phyloP scores from a whole-genome alignment of 2,888 invertebrate genomes.

The Temnothorax unifasciatus region DNA sequence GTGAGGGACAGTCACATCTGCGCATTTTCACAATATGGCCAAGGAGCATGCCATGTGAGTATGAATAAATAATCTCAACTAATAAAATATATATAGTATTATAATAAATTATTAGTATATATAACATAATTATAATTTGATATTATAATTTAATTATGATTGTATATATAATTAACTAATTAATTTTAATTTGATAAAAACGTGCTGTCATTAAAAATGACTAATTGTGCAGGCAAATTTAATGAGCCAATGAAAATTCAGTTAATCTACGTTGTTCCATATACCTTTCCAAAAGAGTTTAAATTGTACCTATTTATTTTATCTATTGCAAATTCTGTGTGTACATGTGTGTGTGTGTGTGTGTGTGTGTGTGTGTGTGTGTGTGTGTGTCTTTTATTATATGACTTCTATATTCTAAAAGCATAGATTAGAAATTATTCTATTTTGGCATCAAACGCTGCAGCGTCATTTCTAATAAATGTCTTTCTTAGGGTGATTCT shows the following conservation, averaged over 20 bases:
- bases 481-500: slow-evolving; percentile 66
- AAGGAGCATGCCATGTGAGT: slow-evolving; percentile 82
- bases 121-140: not conserved
- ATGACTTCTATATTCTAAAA: not conserved
- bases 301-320: not conserved
- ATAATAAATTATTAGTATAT: not conserved
- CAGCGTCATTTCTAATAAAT: not conserved
- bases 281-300: not conserved
- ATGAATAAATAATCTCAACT: not conserved
- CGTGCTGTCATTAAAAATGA: not conserved
- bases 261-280: not conserved
- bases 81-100: not conserved
- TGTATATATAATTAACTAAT: not conserved
- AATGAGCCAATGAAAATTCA: not conserved
- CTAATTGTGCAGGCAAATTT: not conserved
- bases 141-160: not conserved
- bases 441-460: not conserved
- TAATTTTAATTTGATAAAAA: not conserved
- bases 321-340: not conserved
- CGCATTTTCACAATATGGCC: slow-evolving; percentile 78
- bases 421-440: not conserved
- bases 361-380: too few species aligned
- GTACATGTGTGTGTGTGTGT: not conserved
- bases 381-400: not conserved
- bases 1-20: slow-evolving; percentile 77